phyloP scores from a whole-genome alignment of 1,140 invertebrate genomes.

The Colletes latitarsis region DNA sequence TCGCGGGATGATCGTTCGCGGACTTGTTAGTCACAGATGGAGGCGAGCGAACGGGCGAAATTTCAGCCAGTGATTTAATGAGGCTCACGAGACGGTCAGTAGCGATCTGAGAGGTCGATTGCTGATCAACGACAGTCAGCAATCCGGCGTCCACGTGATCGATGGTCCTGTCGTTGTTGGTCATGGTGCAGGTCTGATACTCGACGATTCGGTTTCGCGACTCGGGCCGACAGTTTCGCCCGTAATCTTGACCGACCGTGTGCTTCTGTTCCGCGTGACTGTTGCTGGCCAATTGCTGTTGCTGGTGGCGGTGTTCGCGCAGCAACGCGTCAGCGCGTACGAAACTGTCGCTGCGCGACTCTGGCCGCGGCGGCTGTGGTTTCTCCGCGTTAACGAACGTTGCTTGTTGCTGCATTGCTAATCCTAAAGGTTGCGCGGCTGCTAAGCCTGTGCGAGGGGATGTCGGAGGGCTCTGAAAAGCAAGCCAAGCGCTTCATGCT shows the following conservation, averaged over 20 bases:
- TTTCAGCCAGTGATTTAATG: conserved; percentile 78
- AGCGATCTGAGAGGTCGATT: conserved; percentile 40
- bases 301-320: conserved; percentile 66
- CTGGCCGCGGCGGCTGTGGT: conserved; percentile 69
- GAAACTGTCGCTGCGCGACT: conserved; percentile 76
- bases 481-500: conserved; percentile 75
- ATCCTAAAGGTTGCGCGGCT: conserved; percentile 68
- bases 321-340: conserved; percentile 71
- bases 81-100: conserved; percentile 77
- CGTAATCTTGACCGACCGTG: conserved; percentile 27
- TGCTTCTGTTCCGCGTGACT: conserved; percentile 47
- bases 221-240: conserved; percentile 55
- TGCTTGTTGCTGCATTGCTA: conserved; percentile 56
- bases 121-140: conserved; percentile 78
- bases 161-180: conserved; percentile 63
- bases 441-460: conserved; percentile 70
- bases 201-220: conserved; percentile 53
- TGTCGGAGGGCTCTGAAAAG: conserved; percentile 78
- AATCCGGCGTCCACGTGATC: conserved; percentile 77
- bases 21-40: conserved; percentile 69
- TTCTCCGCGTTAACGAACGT: conserved; percentile 42
- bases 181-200: conserved; percentile 64
- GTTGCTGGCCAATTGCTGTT: conserved; percentile 30
- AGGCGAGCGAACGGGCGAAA: conserved; percentile 70
- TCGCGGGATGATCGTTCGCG: conserved; percentile 58